A percentile compares a stretch with the other conserved stretches of the same genome.
phyloP scores from a whole-genome alignment of 2,113 vertebrate genomes.

The Pithys albifrons region DNA sequence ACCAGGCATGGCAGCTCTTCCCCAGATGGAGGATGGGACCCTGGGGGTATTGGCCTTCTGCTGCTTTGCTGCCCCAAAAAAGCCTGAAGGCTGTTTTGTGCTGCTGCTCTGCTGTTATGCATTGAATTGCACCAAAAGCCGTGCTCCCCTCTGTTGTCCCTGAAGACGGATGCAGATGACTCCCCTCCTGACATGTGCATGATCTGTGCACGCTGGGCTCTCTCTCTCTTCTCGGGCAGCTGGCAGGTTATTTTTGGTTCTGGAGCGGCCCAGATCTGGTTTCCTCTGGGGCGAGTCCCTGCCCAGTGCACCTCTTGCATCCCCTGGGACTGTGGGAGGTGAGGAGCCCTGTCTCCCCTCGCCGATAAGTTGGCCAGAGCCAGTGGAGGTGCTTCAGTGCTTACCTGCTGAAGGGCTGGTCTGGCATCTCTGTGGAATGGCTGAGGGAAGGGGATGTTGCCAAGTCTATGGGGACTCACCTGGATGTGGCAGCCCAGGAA shows the following conservation, averaged over 20 bases:
- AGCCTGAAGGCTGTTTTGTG: not conserved
- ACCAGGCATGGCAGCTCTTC: not conserved
- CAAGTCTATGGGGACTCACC: not conserved
- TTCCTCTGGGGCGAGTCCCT: slow-evolving; percentile 9
- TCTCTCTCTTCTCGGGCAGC: slow-evolving; percentile 37
- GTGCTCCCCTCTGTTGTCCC: not conserved
- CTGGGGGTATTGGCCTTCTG: not conserved
- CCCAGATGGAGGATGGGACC: not conserved
- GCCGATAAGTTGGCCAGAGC: fast-evolving
- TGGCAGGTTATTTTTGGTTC: slow-evolving; percentile 64
- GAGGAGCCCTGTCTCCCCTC: not conserved
- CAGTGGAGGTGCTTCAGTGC: fast-evolving
- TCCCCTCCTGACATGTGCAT: not conserved
- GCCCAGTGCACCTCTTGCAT: not conserved
- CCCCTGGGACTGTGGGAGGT: not conserved
- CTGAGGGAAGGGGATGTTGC: not conserved
- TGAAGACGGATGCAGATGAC: slow-evolving; percentile 27
- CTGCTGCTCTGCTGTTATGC: not conserved
- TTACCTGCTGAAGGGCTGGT: not conserved
- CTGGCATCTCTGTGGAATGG: not conserved
- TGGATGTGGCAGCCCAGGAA: not conserved
- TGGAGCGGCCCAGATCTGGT: slow-evolving; percentile 32
- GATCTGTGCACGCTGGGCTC: slow-evolving; percentile 12
- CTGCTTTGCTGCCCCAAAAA: not conserved
- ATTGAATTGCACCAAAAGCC: not conserved